phyloP scores from a whole-genome alignment of 1,140 invertebrate genomes.

The Lepidurus apus region DNA sequence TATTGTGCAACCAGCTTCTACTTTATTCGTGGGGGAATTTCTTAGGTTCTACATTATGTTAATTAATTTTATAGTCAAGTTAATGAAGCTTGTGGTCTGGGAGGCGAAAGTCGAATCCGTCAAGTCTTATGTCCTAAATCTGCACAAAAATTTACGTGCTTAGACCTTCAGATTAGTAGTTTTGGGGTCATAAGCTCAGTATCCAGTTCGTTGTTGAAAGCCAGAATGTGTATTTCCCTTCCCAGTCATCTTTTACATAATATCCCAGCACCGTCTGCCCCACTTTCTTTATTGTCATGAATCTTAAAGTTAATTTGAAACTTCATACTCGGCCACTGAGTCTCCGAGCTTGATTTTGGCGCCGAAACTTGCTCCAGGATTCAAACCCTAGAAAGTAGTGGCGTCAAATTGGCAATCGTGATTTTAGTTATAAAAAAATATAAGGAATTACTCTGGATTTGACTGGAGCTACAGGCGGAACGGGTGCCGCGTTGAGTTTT shows the following conservation, averaged over 20 bases:
- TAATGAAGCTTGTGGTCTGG: background rate
- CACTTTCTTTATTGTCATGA: background rate
- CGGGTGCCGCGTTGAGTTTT: slow-evolving; percentile 5
- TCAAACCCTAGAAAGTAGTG: background rate
- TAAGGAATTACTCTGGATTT: background rate
- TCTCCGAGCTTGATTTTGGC: background rate
- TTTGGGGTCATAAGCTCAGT: background rate
- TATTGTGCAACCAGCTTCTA: background rate
- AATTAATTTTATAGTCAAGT: background rate
- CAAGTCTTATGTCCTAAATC: background rate
- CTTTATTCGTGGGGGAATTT: background rate
- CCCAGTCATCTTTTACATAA: background rate
- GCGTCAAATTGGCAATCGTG: background rate
- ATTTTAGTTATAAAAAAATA: background rate
- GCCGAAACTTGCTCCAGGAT: background rate
- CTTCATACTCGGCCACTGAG: background rate
- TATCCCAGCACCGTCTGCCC: background rate
- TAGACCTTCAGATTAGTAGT: background rate
- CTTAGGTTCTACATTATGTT: background rate
- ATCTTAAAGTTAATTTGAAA: background rate
- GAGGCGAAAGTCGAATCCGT: background rate
- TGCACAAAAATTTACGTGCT: background rate
- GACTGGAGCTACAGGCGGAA: background rate
- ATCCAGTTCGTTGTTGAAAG: background rate
- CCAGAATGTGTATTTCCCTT: background rate